Evolutionary conservation across 1,140 invertebrate species (phyloP).

Genomic region (Hyles euphorbiae): DNA sequence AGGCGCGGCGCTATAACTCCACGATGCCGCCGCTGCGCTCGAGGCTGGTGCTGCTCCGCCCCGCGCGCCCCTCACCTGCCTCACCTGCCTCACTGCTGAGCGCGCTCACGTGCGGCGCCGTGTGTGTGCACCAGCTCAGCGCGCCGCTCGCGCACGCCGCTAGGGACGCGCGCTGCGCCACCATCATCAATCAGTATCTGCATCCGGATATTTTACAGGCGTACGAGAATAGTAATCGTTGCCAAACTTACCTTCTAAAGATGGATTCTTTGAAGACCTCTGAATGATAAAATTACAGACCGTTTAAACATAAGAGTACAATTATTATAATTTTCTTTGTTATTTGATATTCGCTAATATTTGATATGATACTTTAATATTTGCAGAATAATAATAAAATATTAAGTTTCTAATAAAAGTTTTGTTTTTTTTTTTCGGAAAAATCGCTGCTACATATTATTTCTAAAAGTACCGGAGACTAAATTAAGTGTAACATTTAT

Average conservation of each 20-base stretch:
- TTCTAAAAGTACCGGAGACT: no score
- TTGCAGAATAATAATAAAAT: no score
- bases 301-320: no score
- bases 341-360: no score
- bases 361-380: no score
- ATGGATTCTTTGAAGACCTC: not conserved
- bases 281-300: no score
- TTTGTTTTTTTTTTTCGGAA: no score
- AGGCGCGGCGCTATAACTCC: conserved; percentile 17
- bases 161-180: conserved; percentile 35
- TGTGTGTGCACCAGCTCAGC: conserved; percentile 27
- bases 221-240: conserved; percentile 40
- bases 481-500: no score
- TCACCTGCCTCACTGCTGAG: not conserved
- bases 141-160: conserved; percentile 28
- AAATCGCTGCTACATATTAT: no score
- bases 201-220: conserved; percentile 26
- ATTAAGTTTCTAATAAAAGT: no score
- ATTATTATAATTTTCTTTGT: no score
- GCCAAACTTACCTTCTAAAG: conserved; percentile 34
- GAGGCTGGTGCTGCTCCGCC: conserved; percentile 26
- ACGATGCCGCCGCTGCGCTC: conserved; percentile 29
- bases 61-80: not conserved
- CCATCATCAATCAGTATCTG: conserved; percentile 40
- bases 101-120: not conserved